phyloP scores from a whole-genome alignment of 1,140 invertebrate genomes.

The Babylonia areolata region DNA sequence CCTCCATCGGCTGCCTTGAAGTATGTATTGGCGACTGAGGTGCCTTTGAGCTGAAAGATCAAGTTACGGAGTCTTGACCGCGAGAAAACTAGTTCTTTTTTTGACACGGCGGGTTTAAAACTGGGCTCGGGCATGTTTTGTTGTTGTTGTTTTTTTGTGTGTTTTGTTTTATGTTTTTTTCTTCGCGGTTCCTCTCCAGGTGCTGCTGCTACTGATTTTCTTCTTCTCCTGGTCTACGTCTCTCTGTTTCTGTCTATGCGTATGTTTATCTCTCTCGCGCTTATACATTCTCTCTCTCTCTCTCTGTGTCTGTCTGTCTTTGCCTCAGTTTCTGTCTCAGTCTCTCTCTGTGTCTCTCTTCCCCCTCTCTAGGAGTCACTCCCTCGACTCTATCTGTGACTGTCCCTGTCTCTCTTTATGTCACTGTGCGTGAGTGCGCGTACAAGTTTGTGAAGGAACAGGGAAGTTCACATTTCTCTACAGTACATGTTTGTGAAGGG shows the following conservation, averaged over 20 bases:
- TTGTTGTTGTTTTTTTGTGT: no score
- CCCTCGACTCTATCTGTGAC: constrained; percentile 1
- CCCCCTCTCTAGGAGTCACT: constrained; percentile 4
- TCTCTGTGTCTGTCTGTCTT: background rate
- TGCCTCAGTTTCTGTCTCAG: background rate
- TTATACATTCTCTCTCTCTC: background rate
- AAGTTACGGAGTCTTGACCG: no score
- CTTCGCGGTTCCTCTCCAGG: no score
- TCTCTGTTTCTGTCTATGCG: background rate
- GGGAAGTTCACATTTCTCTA: no score
- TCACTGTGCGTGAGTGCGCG: background rate
- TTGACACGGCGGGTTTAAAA: no score
- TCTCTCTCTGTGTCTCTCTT: background rate
- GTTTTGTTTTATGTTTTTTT: no score
- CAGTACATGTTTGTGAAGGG: no score
- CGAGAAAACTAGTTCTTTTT: no score
- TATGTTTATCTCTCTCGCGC: background rate
- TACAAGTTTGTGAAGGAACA: background rate
- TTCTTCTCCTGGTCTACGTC: background rate
- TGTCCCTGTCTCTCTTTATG: background rate
- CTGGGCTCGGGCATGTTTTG: no score
- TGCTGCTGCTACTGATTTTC: background rate
- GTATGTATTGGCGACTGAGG: no score
- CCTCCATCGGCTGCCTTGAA: no score
- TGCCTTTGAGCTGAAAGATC: no score